Percentiles rank a stretch among this genome's conserved stretches.
Conservation (phyloP, 2,888 invertebrate species). For the Salticus scenicus region DNA sequence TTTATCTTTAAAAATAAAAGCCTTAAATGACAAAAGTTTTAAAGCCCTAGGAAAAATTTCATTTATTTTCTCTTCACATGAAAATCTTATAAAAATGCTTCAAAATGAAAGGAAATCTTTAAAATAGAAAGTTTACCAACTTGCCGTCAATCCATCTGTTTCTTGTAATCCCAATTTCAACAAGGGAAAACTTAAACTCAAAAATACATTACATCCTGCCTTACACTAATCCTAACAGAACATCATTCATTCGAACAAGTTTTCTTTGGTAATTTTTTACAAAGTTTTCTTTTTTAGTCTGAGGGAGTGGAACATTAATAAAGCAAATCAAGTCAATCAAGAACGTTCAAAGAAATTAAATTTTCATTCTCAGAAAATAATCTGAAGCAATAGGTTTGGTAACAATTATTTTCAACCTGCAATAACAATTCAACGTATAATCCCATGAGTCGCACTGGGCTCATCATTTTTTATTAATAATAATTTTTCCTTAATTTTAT, state of each 20-base stretch:
- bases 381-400: too few species aligned
- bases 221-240: background rate
- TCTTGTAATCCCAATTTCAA: background rate
- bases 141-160: constrained; percentile 5
- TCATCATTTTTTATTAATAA: too few species aligned
- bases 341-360: too few species aligned
- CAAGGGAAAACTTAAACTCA: background rate
- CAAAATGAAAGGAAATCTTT: background rate
- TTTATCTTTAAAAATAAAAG: background rate
- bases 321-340: too few species aligned
- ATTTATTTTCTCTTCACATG: background rate
- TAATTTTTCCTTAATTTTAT: too few species aligned
- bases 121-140: background rate
- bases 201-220: background rate
- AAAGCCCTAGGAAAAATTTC: background rate
- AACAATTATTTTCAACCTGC: too few species aligned
- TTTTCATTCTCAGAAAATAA: too few species aligned
- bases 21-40: background rate
- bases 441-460: too few species aligned
- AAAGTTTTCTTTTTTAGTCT: too few species aligned
- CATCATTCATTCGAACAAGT: background rate
- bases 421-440: too few species aligned
- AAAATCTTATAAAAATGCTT: background rate
- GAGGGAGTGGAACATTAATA: too few species aligned
- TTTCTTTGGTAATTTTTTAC: background rate